Evolutionary conservation across 2,113 vertebrate species (phyloP), one percentile per base, ranked within the genome.

Genomic region (Corydoras maculifer): DNA sequence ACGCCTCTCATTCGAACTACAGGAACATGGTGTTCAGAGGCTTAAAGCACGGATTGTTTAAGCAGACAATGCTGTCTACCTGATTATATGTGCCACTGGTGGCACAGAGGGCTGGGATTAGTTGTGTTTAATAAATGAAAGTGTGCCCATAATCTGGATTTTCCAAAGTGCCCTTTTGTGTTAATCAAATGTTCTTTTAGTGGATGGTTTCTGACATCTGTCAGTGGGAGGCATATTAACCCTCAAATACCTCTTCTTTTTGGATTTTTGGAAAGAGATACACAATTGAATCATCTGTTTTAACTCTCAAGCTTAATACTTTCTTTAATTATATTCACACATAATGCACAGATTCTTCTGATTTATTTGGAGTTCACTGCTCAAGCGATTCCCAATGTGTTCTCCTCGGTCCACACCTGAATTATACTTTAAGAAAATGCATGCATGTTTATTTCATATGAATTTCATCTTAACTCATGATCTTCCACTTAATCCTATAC

Each of bases 71-170:
- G 79, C 83, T 83, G 86, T 89, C 86, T 87, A 89, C 88, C 88
- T 89, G 89, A 75, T 85, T 84, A n/a, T 86, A 90, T 88, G n/a
- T n/a, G n/a, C 75, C 84, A 78, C 11, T 3, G 77, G 77, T 84
- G 78, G 74, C 65, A 78, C 72, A 83, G 80, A 87, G 84, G 78
- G 75, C 62, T 80, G 65, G 86, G 85, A 86, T 87, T 86, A 86
- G 70, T 73, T n/a, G 85, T 74, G 80, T 89, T 91, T 90, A 91
- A 90, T 91, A 90, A 90, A 87, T 62, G 79, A 89, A 91, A 91
- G 90, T 90, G 88, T 87, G 86, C 82, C 75, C 67, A 79, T 90
- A 89, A 91, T 89, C 90, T 70, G 88, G 87, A 89, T 91, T 89
- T 89, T 79, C 70, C 74, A 86, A 89, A 90, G 86, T 90, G 88